These are phyloP conservation scores for Microtus richardsoni DNA, from an alignment of 2,113 vertebrate genomes.

Conservation along the genomic window DNA sequence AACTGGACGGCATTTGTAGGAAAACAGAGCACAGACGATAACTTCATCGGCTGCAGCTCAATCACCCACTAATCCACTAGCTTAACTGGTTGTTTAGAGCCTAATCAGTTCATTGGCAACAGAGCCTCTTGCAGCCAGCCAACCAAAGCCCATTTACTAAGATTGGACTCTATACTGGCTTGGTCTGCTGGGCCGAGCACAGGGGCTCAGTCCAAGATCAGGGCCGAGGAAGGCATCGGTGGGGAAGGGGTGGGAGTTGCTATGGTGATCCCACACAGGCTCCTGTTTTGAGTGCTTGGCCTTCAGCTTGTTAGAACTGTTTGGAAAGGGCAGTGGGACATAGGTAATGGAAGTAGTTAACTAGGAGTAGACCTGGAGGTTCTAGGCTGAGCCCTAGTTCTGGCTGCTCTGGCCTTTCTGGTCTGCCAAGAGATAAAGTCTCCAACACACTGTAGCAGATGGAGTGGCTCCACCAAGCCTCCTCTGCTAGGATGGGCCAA, in stretches of 20 bases:
- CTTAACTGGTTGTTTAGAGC: background rate
- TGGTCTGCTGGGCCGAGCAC: background rate
- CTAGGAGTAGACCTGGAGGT: background rate
- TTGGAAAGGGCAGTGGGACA: background rate
- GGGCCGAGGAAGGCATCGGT: background rate
- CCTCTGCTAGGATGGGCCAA: background rate
- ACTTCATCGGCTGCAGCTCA: background rate
- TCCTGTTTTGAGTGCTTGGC: background rate
- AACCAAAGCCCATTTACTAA: background rate
- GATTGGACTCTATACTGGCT: background rate
- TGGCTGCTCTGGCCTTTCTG: background rate
- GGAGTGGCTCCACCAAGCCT: background rate
- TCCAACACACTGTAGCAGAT: background rate
- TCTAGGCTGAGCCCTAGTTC: background rate
- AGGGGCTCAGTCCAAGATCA: background rate
- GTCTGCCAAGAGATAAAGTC: background rate
- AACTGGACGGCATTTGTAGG: background rate
- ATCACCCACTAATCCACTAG: background rate
- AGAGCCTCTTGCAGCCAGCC: background rate
- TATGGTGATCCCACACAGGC: background rate
- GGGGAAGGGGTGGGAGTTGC: rapidly evolving
- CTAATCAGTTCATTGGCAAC: background rate
- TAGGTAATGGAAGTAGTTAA: background rate
- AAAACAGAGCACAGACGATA: background rate
- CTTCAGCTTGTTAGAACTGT: background rate